Evolutionary conservation across 2,797 vertebrate genomes (phyloP).

Genomic region (Sternotherus odoratus): DNA sequence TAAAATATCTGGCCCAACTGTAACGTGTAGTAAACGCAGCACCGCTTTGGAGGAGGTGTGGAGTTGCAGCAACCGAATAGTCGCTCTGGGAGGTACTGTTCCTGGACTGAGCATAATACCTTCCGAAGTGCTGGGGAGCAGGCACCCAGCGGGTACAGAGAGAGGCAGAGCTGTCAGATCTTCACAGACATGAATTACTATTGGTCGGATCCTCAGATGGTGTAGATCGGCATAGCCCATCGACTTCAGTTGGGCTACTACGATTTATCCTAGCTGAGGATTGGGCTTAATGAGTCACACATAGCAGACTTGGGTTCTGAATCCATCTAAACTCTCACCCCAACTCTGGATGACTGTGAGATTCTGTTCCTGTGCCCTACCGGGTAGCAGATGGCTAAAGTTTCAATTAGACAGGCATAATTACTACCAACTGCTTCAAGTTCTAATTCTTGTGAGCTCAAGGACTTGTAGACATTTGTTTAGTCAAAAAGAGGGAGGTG

Average conservation of each 20-base stretch:
- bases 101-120: background rate
- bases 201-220: background rate
- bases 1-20: background rate
- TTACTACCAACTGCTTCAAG: slow-evolving; percentile 12
- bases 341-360: background rate
- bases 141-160: background rate
- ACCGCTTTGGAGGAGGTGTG: accelerated
- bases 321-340: slow-evolving; percentile 17
- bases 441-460: background rate
- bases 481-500: background rate
- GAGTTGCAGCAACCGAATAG: background rate
- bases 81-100: accelerated
- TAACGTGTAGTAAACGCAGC: background rate
- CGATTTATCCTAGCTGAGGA: accelerated
- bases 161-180: background rate
- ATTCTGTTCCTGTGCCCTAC: background rate
- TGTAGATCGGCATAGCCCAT: accelerated
- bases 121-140: background rate
- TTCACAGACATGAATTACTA: background rate
- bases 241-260: background rate
- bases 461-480: background rate
- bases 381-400: slow-evolving; percentile 3
- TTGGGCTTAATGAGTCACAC: background rate
- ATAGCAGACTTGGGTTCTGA: background rate
- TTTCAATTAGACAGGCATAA: background rate